Evolutionary conservation across 2,797 vertebrate genomes (phyloP).

Genomic region (Kryptopterus vitreolus): DNA sequence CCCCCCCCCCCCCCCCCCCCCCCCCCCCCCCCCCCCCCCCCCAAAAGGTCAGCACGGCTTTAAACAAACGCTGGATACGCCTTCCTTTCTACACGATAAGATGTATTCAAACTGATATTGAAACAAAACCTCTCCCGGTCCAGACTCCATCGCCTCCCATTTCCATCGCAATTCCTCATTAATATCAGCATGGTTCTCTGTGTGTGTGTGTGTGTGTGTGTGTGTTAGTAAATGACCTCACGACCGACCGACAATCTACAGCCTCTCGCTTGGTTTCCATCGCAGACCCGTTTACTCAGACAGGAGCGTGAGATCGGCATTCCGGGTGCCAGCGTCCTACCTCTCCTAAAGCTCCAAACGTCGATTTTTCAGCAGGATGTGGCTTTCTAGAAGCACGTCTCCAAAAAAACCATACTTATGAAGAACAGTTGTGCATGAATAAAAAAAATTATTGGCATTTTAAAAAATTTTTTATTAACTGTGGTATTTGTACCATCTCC

Average conservation of each 20-base stretch:
- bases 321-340: slow-evolving; percentile 33
- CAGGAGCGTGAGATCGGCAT: slow-evolving; percentile 52
- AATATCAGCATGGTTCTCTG: not conserved
- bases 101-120: not conserved
- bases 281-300: slow-evolving; percentile 21
- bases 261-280: slow-evolving; percentile 26
- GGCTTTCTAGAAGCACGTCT: slow-evolving; percentile 42
- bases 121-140: slow-evolving; percentile 11
- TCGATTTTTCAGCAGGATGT: slow-evolving; percentile 51
- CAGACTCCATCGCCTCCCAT: not conserved
- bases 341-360: slow-evolving; percentile 44
- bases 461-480: slow-evolving; percentile 66
- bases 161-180: not conserved
- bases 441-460: slow-evolving; percentile 36
- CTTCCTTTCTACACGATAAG: not conserved
- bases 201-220: not conserved
- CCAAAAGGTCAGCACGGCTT: slow-evolving; percentile 20
- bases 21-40: too few relatives aligned
- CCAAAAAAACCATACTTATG: slow-evolving; percentile 50
- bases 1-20: too few relatives aligned
- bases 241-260: slow-evolving; percentile 58
- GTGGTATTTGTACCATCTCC: slow-evolving; percentile 55
- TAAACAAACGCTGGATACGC: slow-evolving; percentile 6
- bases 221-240: slow-evolving; percentile 40
- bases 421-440: slow-evolving; percentile 65